phyloP scores from a whole-genome alignment of 1,140 invertebrate genomes.

The Battus philenor region DNA sequence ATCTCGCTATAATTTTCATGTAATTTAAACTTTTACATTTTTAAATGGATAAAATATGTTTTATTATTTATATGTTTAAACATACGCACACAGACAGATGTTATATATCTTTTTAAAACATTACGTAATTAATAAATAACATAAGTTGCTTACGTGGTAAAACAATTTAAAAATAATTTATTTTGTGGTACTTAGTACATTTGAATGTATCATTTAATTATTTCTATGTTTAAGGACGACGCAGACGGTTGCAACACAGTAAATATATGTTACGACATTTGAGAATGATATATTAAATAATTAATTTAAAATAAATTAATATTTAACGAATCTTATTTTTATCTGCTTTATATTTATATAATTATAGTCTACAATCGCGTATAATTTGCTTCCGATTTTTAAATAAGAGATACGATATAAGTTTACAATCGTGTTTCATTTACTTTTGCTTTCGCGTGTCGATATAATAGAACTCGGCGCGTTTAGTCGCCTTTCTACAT shows the following conservation, averaged over 20 bases:
- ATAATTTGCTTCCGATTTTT: background rate
- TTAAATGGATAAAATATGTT: background rate
- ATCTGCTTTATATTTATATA: background rate
- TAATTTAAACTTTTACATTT: background rate
- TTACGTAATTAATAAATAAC: background rate
- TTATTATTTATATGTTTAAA: background rate
- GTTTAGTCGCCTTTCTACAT: background rate
- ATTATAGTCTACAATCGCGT: background rate
- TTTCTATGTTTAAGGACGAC: no score
- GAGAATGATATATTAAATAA: no score
- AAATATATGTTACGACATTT: no score
- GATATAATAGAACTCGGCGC: background rate
- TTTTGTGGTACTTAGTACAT: no score
- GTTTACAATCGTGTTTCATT: no score
- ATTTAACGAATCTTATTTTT: background rate
- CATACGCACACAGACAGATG: background rate
- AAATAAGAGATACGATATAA: background rate
- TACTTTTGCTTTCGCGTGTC: no score
- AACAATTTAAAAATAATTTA: background rate
- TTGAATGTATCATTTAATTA: no score
- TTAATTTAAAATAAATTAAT: no score
- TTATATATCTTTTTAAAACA: background rate
- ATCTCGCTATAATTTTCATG: slow-evolving; percentile 23
- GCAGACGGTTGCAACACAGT: no score
- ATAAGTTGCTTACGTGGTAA: background rate